Percentiles rank a stretch among this genome's conserved stretches.
Conservation (phyloP, 2,797 vertebrate genomes). For the Liasis olivaceus region DNA sequence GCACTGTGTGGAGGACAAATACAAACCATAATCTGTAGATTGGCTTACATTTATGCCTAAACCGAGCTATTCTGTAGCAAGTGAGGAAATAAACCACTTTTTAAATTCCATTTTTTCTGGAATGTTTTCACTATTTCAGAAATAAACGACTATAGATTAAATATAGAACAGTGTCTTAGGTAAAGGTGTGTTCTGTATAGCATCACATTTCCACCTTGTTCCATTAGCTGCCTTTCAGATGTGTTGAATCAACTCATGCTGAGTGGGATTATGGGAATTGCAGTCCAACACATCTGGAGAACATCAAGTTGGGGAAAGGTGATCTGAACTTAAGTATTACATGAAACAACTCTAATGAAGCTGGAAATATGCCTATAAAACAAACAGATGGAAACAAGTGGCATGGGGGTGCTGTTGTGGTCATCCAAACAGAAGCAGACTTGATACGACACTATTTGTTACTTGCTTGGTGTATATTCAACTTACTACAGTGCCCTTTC, state of each 20-base stretch:
- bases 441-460: background rate
- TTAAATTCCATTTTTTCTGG: background rate
- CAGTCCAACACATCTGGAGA: background rate
- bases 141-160: background rate
- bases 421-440: background rate
- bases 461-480: background rate
- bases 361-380: background rate
- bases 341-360: background rate
- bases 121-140: background rate
- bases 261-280: background rate
- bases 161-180: background rate
- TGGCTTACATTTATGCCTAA: background rate
- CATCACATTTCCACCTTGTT: background rate
- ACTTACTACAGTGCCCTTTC: background rate
- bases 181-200: background rate
- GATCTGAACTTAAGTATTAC: background rate
- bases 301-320: background rate
- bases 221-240: background rate
- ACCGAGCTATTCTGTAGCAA: background rate
- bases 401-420: background rate
- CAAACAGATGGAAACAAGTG: background rate
- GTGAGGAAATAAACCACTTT: background rate
- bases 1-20: background rate
- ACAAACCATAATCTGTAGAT: background rate
- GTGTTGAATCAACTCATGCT: background rate